phyloP scores from a whole-genome alignment of 2,888 invertebrate species.

The Shargacucullia verbasci region DNA sequence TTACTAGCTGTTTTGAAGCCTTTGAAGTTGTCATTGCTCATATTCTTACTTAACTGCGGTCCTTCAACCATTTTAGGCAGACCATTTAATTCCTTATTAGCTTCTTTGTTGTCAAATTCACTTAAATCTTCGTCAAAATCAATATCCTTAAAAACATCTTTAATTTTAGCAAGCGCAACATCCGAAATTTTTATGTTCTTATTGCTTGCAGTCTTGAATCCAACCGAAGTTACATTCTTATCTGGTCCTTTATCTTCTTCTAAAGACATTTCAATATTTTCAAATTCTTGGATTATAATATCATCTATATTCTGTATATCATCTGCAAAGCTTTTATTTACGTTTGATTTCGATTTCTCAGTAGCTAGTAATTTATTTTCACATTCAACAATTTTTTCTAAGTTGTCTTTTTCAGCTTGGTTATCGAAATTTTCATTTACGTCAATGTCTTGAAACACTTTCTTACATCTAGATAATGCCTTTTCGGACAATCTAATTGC shows the following conservation, averaged over 20 bases:
- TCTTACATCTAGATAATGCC: conserved; percentile 58
- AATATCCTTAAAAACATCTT: conserved; percentile 60
- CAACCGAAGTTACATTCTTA: conserved; percentile 13
- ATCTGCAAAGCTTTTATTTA: conserved; percentile 21
- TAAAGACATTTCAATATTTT: conserved; percentile 64
- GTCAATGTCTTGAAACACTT: conserved; percentile 59
- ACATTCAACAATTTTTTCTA: background rate
- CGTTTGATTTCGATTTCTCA: background rate
- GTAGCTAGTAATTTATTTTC: background rate
- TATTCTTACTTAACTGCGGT: background rate
- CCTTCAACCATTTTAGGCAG: background rate
- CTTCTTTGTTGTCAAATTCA: background rate
- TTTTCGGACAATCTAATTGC: conserved; percentile 63
- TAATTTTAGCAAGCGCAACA: conserved; percentile 63
- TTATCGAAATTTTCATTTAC: conserved; percentile 31
- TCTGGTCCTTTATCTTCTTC: conserved; percentile 40
- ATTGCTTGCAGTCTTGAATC: conserved; percentile 70
- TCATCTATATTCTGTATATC: conserved; percentile 59
- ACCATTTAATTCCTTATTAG: background rate
- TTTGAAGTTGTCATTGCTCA: conserved; percentile 1
- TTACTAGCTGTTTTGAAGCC: conserved; percentile 70
- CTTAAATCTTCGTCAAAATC: conserved; percentile 31
- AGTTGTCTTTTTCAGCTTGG: conserved; percentile 9
- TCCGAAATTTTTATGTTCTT: conserved; percentile 63
- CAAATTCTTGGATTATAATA: conserved; percentile 65